Evolutionary conservation across 2,113 vertebrate genomes (phyloP), one percentile per base, ranked within the genome.

Genomic region (Solenodon paradoxus): DNA sequence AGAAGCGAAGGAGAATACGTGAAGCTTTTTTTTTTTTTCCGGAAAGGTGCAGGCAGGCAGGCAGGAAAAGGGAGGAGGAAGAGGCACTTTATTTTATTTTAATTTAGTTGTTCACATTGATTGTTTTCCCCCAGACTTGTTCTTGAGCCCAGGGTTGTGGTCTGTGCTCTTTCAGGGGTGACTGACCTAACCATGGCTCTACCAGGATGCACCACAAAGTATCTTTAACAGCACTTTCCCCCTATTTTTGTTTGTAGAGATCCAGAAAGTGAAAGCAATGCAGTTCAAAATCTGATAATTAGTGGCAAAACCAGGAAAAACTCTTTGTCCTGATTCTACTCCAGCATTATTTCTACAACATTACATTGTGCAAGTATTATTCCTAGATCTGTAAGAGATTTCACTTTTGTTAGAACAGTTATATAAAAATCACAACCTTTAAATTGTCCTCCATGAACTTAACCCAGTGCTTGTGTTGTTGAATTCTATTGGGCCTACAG

Each of bases 331-430:
- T 26, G 2, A 53, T 81, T 71, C 42, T 72, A 53, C 12, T 91
- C 49, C 15, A 64, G 57, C 51, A 86, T 51, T 96, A 7, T 86
- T 86, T 79, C 74, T 79, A 57, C 6, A 75, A 35, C 32, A 47
- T 64, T 72, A 59, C 38, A 66, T 47, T 42, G 9, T 92, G 51
- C 77, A 53, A 16, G 57, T 93, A 84, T 38, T 85, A 80, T 95
- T 79, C 55, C 20, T 77, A 71, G 40, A 51, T 87, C 1, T 49
- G 0, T 77, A 22, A 87, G 17, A 90, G 7, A 51, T 90, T 5
- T 53, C 59, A 61, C 9, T 71, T 92, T 93, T 74, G 40, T 96
- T 97, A 81, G 35, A 90, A 77, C 11, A 26, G 7, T 71, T 82
- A 75, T 75, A 87, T 17, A 6, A 86, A 92, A 30, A 64, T 81